phyloP scores from a whole-genome alignment of 2,888 invertebrate species.

The Sesia apiformis region DNA sequence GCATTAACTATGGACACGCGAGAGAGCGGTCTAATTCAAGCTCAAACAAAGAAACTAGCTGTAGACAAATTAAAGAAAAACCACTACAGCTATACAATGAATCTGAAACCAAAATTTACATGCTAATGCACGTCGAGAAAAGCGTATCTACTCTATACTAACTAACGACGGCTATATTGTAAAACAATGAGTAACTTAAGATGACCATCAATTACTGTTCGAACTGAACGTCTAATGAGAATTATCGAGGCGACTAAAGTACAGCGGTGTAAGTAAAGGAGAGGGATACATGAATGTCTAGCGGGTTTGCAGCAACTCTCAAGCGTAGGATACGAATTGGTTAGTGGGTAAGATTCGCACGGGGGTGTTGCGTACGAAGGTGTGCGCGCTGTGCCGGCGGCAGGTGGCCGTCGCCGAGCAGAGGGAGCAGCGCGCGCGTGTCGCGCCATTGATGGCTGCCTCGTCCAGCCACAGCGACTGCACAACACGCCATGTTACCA shows the following conservation, averaged over 20 bases:
- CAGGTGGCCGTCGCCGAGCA: conserved; percentile 24
- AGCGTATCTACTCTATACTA: too few species aligned
- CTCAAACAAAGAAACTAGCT: too few species aligned
- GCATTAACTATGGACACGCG: too few species aligned
- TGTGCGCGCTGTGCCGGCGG: conserved; percentile 58
- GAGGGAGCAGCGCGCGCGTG: conserved; percentile 39
- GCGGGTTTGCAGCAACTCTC: not conserved
- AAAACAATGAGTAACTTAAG: too few species aligned
- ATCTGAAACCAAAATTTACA: too few species aligned
- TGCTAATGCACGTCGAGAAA: too few species aligned
- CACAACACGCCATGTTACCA: conserved; percentile 14
- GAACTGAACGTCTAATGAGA: not conserved
- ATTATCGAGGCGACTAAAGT: too few species aligned
- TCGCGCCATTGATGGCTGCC: conserved; percentile 24
- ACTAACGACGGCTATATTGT: too few species aligned
- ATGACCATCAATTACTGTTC: not conserved
- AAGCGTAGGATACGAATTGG: not conserved
- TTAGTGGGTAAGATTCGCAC: conserved; percentile 16
- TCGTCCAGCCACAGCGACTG: conserved; percentile 79
- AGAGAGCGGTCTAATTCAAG: too few species aligned
- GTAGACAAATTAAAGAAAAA: too few species aligned
- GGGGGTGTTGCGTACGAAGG: conserved; percentile 35
- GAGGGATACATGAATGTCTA: not conserved
- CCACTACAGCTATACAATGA: too few species aligned
- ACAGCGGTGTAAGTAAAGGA: not conserved